Evolutionary conservation across 2,113 vertebrate genomes (phyloP).

Genomic region (Corythaeola cristata): DNA sequence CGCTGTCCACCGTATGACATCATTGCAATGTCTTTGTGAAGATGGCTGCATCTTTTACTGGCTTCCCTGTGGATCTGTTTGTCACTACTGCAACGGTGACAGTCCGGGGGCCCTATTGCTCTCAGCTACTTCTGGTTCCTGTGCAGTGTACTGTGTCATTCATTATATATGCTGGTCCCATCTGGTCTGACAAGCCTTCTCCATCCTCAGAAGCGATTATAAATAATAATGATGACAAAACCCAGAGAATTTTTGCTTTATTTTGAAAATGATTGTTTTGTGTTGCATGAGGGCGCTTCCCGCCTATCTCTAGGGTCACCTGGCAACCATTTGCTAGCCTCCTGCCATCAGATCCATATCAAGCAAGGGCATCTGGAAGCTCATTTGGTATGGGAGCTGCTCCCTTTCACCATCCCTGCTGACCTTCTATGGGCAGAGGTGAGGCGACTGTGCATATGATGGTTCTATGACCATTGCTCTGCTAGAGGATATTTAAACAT

Average conservation of each 20-base stretch:
- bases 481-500: neutral
- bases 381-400: neutral
- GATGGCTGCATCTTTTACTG: neutral
- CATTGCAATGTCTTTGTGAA: neutral
- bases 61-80: neutral
- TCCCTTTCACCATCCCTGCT: neutral
- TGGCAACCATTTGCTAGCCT: conserved; percentile 18
- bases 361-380: conserved; percentile 32
- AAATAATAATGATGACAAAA: conserved; percentile 54
- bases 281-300: neutral
- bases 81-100: neutral
- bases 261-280: conserved; percentile 42
- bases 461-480: neutral
- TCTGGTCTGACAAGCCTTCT: conserved; percentile 43
- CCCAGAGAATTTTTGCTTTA: conserved; percentile 41
- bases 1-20: neutral
- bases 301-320: neutral
- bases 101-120: neutral
- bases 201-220: conserved; percentile 17
- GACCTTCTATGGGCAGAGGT: neutral
- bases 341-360: neutral
- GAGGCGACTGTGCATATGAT: neutral
- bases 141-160: conserved; percentile 35
- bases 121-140: conserved; percentile 19
- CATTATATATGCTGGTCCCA: conserved; percentile 43